Conservation (phyloP, 2,888 invertebrate genomes). For the Sesia apiformis region DNA sequence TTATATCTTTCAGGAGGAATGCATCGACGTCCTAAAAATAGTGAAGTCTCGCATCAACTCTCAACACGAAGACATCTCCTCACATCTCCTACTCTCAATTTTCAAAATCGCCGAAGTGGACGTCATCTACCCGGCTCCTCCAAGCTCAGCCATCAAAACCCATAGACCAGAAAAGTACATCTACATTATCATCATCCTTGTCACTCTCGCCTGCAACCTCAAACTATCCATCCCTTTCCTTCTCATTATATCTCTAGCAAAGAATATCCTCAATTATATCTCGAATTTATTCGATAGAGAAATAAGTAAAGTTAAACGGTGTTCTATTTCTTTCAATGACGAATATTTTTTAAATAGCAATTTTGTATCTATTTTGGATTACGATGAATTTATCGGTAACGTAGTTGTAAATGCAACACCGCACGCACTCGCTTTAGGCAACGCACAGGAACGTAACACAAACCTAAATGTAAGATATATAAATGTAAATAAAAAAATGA, state of each 20-base stretch:
- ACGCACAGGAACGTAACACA: constrained; percentile 52
- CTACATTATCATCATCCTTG: constrained; percentile 39
- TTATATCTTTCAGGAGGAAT: constrained; percentile 81
- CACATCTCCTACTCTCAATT: constrained; percentile 89
- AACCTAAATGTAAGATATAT: constrained; percentile 43
- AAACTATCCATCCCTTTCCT: constrained; percentile 22
- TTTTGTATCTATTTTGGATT: constrained; percentile 61
- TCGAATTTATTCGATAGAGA: constrained; percentile 50
- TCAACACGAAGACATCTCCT: constrained; percentile 88
- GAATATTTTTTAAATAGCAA: constrained; percentile 48
- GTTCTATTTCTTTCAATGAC: constrained; percentile 41
- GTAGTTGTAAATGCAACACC: constrained; percentile 42
- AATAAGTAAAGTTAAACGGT: constrained; percentile 18
- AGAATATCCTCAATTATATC: constrained; percentile 48
- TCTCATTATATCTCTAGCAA: constrained; percentile 21
- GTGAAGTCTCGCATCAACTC: constrained; percentile 90
- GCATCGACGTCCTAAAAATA: constrained; percentile 85
- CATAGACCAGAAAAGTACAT: constrained; percentile 36
- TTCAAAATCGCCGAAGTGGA: constrained; percentile 95
- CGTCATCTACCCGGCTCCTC: constrained; percentile 83
- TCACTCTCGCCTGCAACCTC: constrained; percentile 41
- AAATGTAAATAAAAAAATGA: constrained; percentile 60
- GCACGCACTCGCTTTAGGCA: constrained; percentile 68
- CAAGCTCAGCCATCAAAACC: constrained; percentile 62
- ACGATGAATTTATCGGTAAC: constrained; percentile 53